Percentiles rank a stretch among this genome's conserved stretches.
phyloP scores from a whole-genome alignment of 2,797 vertebrate genomes.

The Pseudochromis fuscus region DNA sequence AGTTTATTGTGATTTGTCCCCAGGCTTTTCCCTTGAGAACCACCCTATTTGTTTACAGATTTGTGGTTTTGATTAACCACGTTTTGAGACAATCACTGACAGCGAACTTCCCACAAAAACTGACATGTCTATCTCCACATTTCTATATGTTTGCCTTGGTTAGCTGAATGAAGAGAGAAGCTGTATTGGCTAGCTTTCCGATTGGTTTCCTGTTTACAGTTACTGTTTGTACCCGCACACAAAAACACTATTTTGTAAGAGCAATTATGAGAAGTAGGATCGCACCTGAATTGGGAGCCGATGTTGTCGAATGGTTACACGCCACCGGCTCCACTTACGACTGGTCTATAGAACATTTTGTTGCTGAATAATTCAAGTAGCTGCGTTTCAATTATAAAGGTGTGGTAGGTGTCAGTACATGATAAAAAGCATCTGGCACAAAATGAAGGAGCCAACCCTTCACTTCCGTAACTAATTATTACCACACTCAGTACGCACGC shows the following conservation, averaged over 20 bases:
- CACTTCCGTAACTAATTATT: conserved; percentile 60
- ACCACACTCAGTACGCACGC: conserved; percentile 43
- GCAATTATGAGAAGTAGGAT: conserved; percentile 40
- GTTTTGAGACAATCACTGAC: background rate
- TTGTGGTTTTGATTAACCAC: background rate
- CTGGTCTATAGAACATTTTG: conserved; percentile 27
- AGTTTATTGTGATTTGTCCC: conserved; percentile 10
- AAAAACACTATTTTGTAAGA: conserved; percentile 34
- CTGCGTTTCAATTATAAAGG: conserved; percentile 44
- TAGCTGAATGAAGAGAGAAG: background rate
- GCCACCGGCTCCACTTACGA: conserved; percentile 8
- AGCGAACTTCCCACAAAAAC: background rate
- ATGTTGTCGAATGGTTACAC: conserved; percentile 15
- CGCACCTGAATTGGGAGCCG: conserved; percentile 18
- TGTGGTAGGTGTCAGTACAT: conserved; percentile 43
- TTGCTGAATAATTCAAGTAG: conserved; percentile 41
- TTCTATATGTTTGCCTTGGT: background rate
- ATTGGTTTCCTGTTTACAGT: conserved; percentile 2
- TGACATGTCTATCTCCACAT: background rate
- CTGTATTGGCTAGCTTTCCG: background rate
- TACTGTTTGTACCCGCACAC: conserved; percentile 9
- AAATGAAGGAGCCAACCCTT: conserved; percentile 48
- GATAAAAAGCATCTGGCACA: conserved; percentile 57
- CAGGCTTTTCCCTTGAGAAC: conserved; percentile 10
- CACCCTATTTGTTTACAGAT: background rate